Evolutionary conservation across 2,113 vertebrate species (phyloP).

Genomic region (Strix uralensis): DNA sequence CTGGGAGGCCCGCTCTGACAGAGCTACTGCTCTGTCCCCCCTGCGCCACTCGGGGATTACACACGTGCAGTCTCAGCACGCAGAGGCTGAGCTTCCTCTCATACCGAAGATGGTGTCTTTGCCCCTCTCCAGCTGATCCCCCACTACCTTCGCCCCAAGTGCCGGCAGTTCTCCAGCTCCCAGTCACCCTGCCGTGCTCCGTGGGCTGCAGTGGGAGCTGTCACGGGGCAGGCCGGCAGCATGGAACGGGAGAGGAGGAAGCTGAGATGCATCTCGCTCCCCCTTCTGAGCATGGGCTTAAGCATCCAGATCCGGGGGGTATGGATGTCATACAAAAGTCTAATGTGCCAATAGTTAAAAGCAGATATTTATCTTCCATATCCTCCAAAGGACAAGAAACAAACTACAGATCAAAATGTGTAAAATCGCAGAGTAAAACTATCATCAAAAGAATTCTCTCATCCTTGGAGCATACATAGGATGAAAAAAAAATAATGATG

Average conservation of each 20-base stretch:
- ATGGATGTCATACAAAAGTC: neutral
- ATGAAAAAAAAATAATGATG: neutral
- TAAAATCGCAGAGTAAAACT: neutral
- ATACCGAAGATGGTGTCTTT: neutral
- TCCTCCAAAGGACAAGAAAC: neutral
- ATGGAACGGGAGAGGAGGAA: neutral
- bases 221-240: neutral
- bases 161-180: neutral
- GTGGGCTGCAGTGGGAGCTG: neutral
- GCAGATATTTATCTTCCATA: neutral
- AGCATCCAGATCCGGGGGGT: neutral
- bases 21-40: neutral
- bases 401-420: neutral
- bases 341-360: neutral
- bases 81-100: neutral
- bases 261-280: neutral
- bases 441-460: neutral
- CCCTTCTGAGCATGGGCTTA: neutral
- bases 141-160: neutral
- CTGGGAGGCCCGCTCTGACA: neutral
- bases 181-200: neutral
- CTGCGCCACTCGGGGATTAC: neutral
- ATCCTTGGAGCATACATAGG: neutral
- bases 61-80: rapidly evolving
- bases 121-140: neutral